Conservation (phyloP, 2,113 vertebrate species). For the Clarias gariepinus region DNA sequence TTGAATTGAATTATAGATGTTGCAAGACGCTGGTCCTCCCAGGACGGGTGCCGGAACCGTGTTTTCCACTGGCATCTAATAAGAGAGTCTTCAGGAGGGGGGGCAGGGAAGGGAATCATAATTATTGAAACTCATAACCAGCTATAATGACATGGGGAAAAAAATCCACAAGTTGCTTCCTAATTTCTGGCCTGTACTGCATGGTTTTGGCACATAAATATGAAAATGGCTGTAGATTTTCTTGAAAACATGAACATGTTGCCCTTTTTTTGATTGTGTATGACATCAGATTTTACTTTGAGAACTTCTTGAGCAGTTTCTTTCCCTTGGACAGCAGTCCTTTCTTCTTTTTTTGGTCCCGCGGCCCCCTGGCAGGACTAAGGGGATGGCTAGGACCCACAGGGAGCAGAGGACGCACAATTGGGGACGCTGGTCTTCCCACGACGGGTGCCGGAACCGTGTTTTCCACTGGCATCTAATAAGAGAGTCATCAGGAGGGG, state of each 20-base stretch:
- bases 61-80: slow-evolving; percentile 87
- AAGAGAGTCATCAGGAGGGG: slow-evolving; percentile 66
- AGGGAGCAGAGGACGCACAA: slow-evolving; percentile 78
- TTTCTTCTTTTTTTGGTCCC: slow-evolving; percentile 95
- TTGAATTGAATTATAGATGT: no score
- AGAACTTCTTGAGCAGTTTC: slow-evolving; percentile 93
- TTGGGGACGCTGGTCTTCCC: slow-evolving; percentile 85
- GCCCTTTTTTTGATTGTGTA: slow-evolving; percentile 30
- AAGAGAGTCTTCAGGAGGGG: slow-evolving; percentile 66
- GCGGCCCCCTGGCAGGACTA: slow-evolving; percentile 79
- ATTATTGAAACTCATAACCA: neutral
- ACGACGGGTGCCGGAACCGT: slow-evolving; percentile 67
- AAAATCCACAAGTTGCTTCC: neutral
- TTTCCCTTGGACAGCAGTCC: slow-evolving; percentile 97
- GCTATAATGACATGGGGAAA: neutral
- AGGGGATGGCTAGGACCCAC: slow-evolving; percentile 81
- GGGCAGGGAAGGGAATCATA: slow-evolving; percentile 51
- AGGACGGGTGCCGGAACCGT: slow-evolving; percentile 67
- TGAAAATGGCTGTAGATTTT: slow-evolving; percentile 11
- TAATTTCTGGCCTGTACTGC: slow-evolving; percentile 8
- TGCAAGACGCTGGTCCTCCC: slow-evolving; percentile 80
- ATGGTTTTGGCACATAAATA: slow-evolving; percentile 29
- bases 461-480: slow-evolving; percentile 87
- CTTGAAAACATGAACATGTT: neutral
- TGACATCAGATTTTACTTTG: slow-evolving; percentile 69